phyloP scores from a whole-genome alignment of 2,113 vertebrate genomes.

The Calonectris borealis region DNA sequence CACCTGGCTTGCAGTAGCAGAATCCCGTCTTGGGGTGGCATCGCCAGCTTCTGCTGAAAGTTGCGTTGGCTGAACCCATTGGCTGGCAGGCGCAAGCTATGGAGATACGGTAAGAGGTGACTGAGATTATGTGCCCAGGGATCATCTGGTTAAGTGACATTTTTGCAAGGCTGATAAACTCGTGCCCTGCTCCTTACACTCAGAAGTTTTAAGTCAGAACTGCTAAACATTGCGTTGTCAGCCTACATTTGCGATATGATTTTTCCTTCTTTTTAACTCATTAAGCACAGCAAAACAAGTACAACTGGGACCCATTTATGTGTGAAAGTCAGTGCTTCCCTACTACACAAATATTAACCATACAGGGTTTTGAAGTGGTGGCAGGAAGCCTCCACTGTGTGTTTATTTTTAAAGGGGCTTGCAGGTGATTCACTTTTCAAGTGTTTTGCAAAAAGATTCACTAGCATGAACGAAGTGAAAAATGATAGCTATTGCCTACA shows the following conservation, averaged over 20 bases:
- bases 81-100: conserved; percentile 85
- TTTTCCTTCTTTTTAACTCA: not conserved
- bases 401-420: not conserved
- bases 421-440: not conserved
- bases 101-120: not conserved
- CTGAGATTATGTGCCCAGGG: not conserved
- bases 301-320: not conserved
- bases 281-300: not conserved
- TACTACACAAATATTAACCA: not conserved
- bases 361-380: not conserved
- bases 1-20: conserved; percentile 85
- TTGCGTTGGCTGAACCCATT: conserved; percentile 72
- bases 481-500: not conserved
- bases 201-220: not conserved
- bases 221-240: not conserved
- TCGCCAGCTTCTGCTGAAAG: conserved; percentile 60
- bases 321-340: not conserved
- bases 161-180: not conserved
- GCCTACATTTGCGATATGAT: not conserved
- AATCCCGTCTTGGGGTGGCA: conserved; percentile 87
- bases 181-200: not conserved
- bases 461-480: not conserved
- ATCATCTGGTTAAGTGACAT: not conserved
- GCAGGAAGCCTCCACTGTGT: not conserved
- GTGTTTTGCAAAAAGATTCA: not conserved